These are phyloP conservation scores for Aplysia californica DNA, from an alignment of 1,140 invertebrate species.

Conservation along the genomic window DNA sequence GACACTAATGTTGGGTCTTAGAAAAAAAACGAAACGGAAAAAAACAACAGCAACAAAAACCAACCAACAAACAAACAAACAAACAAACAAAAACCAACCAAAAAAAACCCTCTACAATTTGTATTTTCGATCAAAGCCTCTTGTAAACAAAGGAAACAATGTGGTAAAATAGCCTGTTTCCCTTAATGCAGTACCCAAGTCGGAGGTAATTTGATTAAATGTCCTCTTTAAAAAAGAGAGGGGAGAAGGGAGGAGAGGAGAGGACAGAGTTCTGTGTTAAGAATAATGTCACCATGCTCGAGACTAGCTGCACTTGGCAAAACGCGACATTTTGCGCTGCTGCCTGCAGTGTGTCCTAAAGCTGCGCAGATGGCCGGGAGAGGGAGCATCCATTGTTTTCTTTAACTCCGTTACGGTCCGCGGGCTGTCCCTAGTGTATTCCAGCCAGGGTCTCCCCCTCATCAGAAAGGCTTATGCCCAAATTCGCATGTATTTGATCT, in stretches of 20 bases:
- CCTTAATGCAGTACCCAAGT: neutral
- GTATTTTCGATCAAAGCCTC: too few relatives aligned
- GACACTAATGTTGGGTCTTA: too few relatives aligned
- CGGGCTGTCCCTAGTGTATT: constrained; percentile 9
- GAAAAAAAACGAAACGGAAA: too few relatives aligned
- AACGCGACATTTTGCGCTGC: neutral
- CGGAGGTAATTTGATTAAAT: neutral
- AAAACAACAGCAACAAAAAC: too few relatives aligned
- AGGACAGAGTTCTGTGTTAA: neutral
- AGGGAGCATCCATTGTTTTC: neutral
- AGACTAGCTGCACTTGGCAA: neutral
- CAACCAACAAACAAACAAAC: too few relatives aligned
- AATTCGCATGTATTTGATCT: neutral
- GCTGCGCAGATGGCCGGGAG: constrained; percentile 2
- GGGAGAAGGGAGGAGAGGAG: neutral
- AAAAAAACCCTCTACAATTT: too few relatives aligned
- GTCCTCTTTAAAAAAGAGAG: neutral
- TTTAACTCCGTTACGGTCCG: neutral
- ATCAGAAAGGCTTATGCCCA: neutral
- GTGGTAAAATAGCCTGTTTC: too few relatives aligned
- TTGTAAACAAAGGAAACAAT: too few relatives aligned
- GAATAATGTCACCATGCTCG: constrained; percentile 8
- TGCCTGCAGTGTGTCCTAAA: neutral
- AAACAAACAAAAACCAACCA: too few relatives aligned
- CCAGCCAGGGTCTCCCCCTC: neutral